Conservation (phyloP, 1,140 invertebrate genomes). For the Matsumurasca onukii region DNA sequence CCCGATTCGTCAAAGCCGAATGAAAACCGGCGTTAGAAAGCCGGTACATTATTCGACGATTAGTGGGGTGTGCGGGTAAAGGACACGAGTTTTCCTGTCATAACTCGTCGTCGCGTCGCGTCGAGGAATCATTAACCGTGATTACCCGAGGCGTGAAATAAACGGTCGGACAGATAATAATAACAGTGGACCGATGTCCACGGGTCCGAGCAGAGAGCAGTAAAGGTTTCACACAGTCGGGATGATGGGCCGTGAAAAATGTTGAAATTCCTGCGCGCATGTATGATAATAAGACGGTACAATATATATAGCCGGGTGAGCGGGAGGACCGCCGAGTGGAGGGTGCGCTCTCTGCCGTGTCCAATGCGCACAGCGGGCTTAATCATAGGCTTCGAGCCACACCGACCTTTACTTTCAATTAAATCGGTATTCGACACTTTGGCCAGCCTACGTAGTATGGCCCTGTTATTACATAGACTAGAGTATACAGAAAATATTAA, state of each 20-base stretch:
- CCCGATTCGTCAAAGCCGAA: not conserved
- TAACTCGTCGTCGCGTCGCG: constrained; percentile 7
- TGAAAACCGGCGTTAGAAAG: not conserved
- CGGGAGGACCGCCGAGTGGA: not conserved
- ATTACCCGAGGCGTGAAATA: constrained; percentile 23
- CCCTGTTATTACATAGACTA: too few relatives aligned
- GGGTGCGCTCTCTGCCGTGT: not conserved
- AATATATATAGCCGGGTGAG: constrained; percentile 19
- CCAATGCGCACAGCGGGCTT: not conserved
- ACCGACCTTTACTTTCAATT: constrained; percentile 25
- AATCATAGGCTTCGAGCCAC: constrained; percentile 2
- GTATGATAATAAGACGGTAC: constrained; percentile 27
- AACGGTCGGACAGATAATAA: constrained; percentile 20
- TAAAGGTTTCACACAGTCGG: constrained; percentile 21
- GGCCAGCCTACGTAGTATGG: not conserved
- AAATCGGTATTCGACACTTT: constrained; percentile 22
- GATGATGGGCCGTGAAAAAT: constrained; percentile 23
- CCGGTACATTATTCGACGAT: not conserved
- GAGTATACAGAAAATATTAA: too few relatives aligned
- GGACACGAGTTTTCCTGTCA: not conserved
- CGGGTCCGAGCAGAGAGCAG: constrained; percentile 3
- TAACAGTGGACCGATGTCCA: constrained; percentile 21
- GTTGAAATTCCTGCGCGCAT: constrained; percentile 26
- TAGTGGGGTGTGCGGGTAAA: not conserved
- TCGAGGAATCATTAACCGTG: not conserved